These are phyloP conservation scores for Pelvicachromis taeniatus DNA, from an alignment of 2,113 vertebrate genomes.

Conservation along the genomic window DNA sequence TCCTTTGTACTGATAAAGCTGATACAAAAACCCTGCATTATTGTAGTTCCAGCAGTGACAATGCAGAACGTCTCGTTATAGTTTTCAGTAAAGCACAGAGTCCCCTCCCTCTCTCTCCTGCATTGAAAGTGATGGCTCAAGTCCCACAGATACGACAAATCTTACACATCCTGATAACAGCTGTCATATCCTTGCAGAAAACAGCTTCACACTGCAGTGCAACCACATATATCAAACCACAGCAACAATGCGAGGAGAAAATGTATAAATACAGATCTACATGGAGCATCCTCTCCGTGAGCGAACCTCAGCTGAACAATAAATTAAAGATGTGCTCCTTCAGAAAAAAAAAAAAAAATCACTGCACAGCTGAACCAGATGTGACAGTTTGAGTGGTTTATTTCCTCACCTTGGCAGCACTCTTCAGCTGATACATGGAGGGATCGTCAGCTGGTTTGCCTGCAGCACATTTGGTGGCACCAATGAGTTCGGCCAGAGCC, in stretches of 20 bases:
- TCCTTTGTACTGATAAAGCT: background rate
- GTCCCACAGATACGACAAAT: background rate
- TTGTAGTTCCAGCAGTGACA: background rate
- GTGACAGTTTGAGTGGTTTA: background rate
- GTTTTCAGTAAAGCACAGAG: background rate
- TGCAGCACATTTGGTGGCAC: constrained; percentile 95
- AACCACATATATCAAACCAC: background rate
- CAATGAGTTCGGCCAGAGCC: constrained; percentile 94
- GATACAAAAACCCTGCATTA: background rate
- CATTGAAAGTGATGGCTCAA: background rate
- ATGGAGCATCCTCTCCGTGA: background rate
- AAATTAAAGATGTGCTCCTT: background rate
- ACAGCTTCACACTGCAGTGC: background rate
- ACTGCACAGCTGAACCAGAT: background rate
- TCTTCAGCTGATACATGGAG: constrained; percentile 98
- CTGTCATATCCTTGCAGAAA: constrained; percentile 11
- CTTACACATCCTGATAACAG: constrained; percentile 24
- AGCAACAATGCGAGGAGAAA: background rate
- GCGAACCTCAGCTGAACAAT: background rate
- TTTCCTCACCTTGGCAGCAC: constrained; percentile 89
- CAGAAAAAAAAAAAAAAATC: background rate
- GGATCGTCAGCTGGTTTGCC: constrained; percentile 94
- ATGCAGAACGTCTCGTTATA: background rate
- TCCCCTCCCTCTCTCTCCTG: background rate
- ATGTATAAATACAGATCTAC: background rate